These are phyloP conservation scores for Siderastrea radians DNA, from an alignment of 92 coral and sea anemone species.

Conservation along the genomic window DNA sequence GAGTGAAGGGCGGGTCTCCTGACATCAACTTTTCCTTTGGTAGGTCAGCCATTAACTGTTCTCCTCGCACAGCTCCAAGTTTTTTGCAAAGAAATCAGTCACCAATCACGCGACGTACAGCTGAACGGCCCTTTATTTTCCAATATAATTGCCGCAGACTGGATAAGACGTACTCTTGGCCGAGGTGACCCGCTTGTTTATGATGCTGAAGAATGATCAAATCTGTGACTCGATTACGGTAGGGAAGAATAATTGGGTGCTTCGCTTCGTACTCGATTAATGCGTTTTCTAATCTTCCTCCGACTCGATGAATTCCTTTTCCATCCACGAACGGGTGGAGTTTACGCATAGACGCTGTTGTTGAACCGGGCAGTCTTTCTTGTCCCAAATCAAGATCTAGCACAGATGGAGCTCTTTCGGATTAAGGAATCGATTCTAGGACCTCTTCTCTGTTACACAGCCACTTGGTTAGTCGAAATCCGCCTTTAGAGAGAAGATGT, in stretches of 20 bases:
- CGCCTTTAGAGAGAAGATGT: no score
- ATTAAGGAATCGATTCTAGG: neutral
- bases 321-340: slow-evolving; percentile 33
- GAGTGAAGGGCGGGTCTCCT: slow-evolving; percentile 27
- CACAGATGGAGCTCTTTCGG: neutral
- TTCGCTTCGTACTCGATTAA: neutral
- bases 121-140: slow-evolving; percentile 24
- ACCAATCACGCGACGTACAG: slow-evolving; percentile 37
- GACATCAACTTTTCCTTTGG: slow-evolving; percentile 28
- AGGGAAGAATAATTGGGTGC: no score
- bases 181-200: no score
- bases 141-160: slow-evolving; percentile 21
- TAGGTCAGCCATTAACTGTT: no score
- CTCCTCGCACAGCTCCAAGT: no score
- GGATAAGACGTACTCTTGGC: neutral
- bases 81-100: slow-evolving; percentile 15
- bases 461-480: no score
- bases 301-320: slow-evolving; percentile 30
- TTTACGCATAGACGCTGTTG: neutral
- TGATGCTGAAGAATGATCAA: no score
- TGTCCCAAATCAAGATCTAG: neutral
- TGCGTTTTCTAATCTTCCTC: slow-evolving; percentile 33
- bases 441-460: no score
- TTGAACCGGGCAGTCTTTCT: neutral
- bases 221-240: no score